Percentiles rank a stretch among this genome's conserved stretches.
Conservation (phyloP, 2,797 vertebrate genomes). For the Cygnus olor region DNA sequence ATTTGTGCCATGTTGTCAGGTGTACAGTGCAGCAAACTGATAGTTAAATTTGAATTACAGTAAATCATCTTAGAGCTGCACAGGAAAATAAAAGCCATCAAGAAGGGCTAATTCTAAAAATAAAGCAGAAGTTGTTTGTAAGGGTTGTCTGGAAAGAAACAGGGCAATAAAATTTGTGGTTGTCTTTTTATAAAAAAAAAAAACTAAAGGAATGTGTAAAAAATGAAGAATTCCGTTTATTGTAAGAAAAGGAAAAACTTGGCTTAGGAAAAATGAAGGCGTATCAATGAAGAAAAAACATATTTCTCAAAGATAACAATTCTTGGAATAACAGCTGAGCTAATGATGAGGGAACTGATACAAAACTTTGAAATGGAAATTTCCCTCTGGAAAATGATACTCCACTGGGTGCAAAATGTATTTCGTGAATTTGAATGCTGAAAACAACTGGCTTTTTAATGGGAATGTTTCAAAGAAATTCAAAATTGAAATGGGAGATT, state of each 20-base stretch:
- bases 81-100: conserved; percentile 53
- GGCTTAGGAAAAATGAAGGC: background rate
- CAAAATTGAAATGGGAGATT: background rate
- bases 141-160: conserved; percentile 27
- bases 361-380: background rate
- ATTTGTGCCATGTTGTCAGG: background rate
- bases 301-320: background rate
- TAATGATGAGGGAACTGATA: background rate
- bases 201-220: conserved; percentile 17
- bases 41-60: conserved; percentile 38
- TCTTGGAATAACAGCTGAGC: background rate
- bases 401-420: background rate
- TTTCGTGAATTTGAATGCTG: background rate
- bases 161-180: conserved; percentile 26
- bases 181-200: background rate
- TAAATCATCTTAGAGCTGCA: conserved; percentile 9
- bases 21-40: background rate
- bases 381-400: background rate
- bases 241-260: background rate
- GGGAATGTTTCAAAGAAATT: background rate
- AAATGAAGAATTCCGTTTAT: conserved; percentile 4
- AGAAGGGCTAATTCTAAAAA: conserved; percentile 52
- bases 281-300: background rate
- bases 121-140: conserved; percentile 63
- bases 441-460: background rate